Conservation (phyloP, 2,888 invertebrate species). For the Rhyacophila evoluta region DNA sequence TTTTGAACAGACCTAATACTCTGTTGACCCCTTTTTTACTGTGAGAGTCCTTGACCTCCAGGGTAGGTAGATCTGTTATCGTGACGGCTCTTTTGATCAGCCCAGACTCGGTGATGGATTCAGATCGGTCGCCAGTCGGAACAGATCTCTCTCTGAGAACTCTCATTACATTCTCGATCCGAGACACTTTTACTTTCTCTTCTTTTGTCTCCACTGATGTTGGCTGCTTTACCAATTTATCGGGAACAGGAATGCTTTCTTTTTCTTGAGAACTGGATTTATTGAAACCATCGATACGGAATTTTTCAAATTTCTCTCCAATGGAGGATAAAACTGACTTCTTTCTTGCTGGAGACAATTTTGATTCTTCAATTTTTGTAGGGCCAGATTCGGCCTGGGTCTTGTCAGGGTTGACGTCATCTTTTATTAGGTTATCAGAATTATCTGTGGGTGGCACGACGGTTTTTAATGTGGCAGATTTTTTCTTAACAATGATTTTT, state of each 20-base stretch:
- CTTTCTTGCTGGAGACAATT: constrained; percentile 66
- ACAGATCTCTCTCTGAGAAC: constrained; percentile 76
- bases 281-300: constrained; percentile 69
- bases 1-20: constrained; percentile 82
- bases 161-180: constrained; percentile 70
- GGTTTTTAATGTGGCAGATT: constrained; percentile 55
- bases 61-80: constrained; percentile 74
- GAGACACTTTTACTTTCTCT: constrained; percentile 60
- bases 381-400: constrained; percentile 42
- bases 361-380: constrained; percentile 35
- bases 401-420: constrained; percentile 58
- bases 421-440: constrained; percentile 58
- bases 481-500: constrained; percentile 50
- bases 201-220: constrained; percentile 47
- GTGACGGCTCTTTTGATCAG: constrained; percentile 80
- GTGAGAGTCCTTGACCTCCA: constrained; percentile 63
- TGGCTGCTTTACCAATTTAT: constrained; percentile 58
- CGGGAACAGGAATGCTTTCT: constrained; percentile 62
- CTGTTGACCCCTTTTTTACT: constrained; percentile 77
- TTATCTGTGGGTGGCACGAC: constrained; percentile 56
- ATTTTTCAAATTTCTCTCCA: constrained; percentile 82
- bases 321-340: constrained; percentile 80
- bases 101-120: constrained; percentile 74
- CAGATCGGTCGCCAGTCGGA: constrained; percentile 67
- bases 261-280: constrained; percentile 69